These are phyloP conservation scores for Pygoscelis adeliae DNA, from an alignment of 2,113 vertebrate genomes.

Conservation along the genomic window DNA sequence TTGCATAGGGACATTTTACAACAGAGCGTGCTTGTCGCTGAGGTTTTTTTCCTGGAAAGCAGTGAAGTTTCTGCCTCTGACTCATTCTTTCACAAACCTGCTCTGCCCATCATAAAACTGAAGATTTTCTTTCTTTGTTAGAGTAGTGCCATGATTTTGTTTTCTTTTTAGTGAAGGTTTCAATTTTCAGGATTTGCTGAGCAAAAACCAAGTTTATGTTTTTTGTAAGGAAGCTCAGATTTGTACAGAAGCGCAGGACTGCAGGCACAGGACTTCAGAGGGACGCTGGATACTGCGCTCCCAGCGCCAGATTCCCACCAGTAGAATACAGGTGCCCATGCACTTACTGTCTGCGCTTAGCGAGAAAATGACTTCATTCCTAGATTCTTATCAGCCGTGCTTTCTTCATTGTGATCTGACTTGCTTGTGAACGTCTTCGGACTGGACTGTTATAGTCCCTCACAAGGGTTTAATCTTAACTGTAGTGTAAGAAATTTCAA, in stretches of 20 bases:
- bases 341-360: accelerated
- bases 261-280: not conserved
- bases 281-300: not conserved
- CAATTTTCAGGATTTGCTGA: not conserved
- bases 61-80: not conserved
- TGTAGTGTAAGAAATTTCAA: not conserved
- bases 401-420: accelerated
- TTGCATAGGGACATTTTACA: not conserved
- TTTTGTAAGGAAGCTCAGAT: not conserved
- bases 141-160: accelerated
- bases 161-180: no score
- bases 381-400: not conserved
- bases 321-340: not conserved
- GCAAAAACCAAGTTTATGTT: not conserved
- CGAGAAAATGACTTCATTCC: accelerated
- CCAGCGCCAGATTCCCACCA: not conserved
- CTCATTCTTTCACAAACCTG: not conserved
- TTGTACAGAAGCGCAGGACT: not conserved
- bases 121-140: not conserved
- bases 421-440: not conserved
- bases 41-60: not conserved
- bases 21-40: accelerated
- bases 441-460: not conserved
- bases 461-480: not conserved
- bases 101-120: accelerated